Evolutionary conservation across 2,888 invertebrate species (phyloP).

Genomic region (Lasioglossum villosulum): DNA sequence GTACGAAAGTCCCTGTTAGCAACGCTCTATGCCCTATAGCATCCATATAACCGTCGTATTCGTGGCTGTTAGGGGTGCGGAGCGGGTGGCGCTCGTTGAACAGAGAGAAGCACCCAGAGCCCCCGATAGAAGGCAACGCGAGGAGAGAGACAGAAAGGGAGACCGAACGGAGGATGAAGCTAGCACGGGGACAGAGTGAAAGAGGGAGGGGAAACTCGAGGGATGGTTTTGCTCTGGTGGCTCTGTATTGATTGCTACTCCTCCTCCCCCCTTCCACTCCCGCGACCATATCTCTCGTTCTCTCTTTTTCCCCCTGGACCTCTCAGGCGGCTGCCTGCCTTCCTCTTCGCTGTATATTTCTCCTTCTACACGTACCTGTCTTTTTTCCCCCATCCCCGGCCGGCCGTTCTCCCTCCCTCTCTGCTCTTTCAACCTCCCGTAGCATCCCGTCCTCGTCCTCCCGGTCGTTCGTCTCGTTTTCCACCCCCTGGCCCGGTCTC

Average conservation of each 20-base stretch:
- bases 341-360: conserved; percentile 54
- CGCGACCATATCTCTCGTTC: conserved; percentile 67
- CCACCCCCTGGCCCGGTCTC: conserved; percentile 21
- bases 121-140: conserved; percentile 37
- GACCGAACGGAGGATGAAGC: conserved; percentile 40
- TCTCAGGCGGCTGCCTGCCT: conserved; percentile 35
- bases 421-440: conserved; percentile 3
- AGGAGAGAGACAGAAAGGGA: not conserved
- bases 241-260: conserved; percentile 83
- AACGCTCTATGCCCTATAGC: conserved; percentile 66
- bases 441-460: conserved; percentile 42
- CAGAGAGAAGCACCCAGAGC: conserved; percentile 58
- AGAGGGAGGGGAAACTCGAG: conserved; percentile 65
- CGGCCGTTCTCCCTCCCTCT: conserved; percentile 27
- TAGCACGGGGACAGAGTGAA: not conserved
- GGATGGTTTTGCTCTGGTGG: conserved; percentile 82
- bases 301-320: conserved; percentile 66
- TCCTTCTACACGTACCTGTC: conserved; percentile 58
- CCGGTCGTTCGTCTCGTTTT: conserved; percentile 18
- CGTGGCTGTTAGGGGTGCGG: conserved; percentile 70
- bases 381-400: conserved; percentile 20
- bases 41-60: conserved; percentile 73
- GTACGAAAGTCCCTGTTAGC: conserved; percentile 70
- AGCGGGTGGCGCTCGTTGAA: conserved; percentile 33
- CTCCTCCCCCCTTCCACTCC: conserved; percentile 73